Evolutionary conservation across 2,113 vertebrate genomes (phyloP), one percentile per base, ranked within the genome.

Genomic region (Chaenogobius annularis): DNA sequence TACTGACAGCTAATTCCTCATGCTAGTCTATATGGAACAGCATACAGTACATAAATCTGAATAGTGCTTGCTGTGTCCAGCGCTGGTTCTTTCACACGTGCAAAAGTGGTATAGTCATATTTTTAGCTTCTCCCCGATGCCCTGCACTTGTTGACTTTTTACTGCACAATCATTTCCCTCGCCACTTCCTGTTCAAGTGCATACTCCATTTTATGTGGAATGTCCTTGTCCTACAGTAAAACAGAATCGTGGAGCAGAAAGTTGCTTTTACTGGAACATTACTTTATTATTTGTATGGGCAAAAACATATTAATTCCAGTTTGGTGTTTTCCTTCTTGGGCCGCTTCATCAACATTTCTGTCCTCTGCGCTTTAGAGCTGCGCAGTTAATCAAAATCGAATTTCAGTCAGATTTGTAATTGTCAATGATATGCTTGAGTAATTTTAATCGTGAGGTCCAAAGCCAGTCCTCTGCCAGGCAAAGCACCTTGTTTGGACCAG

Each of bases 1-100:
- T 46, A 61, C 59, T 85, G 86, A 83, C 84, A 85, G 81, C 74
- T 78, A 68, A 87, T 88, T 82, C 72, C 79, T 88, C 83, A 87
- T 82, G 70, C 72, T 74, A 72, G 43, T 85, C 77, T 82, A 66
- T 66, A 56, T 50, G 65, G 73, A 62, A 67, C 66, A 10, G 13
- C n/a, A 20, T 80, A 23, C 26, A 31, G 26, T 31, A 31, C 72
- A 81, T 83, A 79, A 61, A 82, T 87, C 78, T 76, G 19, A 67
- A 73, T 73, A 47, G 31, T 69, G 74, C 17, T 66, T 63, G 54
- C 62, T 54, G 52, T 66, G 66, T 75, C n/a, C 48, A 44, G 50
- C 11, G 1, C 48, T 1, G 40, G 10, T 71, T 78, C 31, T 70
- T 44, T 66, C 46, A 70, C 52, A 44, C 8, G 72, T 75, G 70